phyloP scores from a whole-genome alignment of 2,113 vertebrate species.

The Crotalus helleri region DNA sequence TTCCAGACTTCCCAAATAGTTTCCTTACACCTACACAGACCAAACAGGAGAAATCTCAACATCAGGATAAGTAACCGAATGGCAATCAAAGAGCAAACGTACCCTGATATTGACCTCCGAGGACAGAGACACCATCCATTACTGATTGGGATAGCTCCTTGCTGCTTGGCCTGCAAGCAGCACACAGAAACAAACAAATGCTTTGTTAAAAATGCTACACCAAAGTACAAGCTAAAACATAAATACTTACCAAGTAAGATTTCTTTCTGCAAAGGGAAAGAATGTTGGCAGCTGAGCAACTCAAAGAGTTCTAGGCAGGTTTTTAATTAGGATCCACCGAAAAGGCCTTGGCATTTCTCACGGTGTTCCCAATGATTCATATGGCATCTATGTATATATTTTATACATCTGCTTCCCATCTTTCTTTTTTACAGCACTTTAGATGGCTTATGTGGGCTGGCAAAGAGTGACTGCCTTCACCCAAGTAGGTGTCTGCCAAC shows the following conservation, averaged over 20 bases:
- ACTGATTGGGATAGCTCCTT: constrained; percentile 79
- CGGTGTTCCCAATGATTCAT: neutral
- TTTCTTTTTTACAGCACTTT: neutral
- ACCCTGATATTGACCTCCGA: constrained; percentile 83
- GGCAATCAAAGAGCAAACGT: neutral
- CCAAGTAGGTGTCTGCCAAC: neutral
- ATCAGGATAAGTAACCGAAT: neutral
- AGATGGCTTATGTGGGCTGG: neutral
- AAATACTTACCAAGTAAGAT: neutral
- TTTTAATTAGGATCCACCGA: neutral
- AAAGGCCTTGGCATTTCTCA: neutral
- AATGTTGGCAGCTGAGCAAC: neutral
- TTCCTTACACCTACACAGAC: neutral
- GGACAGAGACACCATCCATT: constrained; percentile 80
- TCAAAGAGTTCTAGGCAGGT: neutral
- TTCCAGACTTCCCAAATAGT: neutral
- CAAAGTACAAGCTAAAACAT: neutral
- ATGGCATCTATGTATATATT: neutral
- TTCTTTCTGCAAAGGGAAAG: neutral
- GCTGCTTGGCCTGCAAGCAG: constrained; percentile 81
- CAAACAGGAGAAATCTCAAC: neutral
- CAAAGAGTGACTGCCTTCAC: neutral
- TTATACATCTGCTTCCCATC: neutral
- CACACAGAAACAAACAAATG: neutral
- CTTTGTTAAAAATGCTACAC: neutral